Percentiles rank a stretch among this genome's conserved stretches.
These are phyloP conservation scores for Volucella zonaria DNA, from an alignment of 2,888 invertebrate genomes.

Conservation along the genomic window DNA sequence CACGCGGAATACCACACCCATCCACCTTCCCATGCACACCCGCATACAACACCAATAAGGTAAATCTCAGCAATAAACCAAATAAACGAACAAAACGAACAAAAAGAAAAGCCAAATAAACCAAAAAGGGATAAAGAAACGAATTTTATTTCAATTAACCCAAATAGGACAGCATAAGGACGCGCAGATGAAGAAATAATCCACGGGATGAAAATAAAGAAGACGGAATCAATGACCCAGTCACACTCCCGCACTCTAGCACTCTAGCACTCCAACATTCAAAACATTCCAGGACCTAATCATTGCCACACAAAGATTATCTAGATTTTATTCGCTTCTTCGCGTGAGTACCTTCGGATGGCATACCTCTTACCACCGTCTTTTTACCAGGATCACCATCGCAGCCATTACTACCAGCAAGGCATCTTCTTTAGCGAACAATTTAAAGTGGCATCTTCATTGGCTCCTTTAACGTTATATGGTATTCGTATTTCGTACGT, in stretches of 20 bases:
- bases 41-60: conserved; percentile 51
- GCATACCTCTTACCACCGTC: conserved; percentile 35
- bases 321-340: conserved; percentile 72
- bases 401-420: too few relatives aligned
- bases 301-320: conserved; percentile 73
- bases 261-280: too few relatives aligned
- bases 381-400: conserved; percentile 2
- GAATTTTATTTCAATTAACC: conserved; percentile 74
- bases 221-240: conserved; percentile 74
- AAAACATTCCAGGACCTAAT: conserved; percentile 65
- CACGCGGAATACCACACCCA: conserved; percentile 16
- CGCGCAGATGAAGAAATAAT: conserved; percentile 74
- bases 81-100: conserved; percentile 46
- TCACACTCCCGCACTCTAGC: conserved; percentile 42
- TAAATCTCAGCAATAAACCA: conserved; percentile 71
- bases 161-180: conserved; percentile 72
- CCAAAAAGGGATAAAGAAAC: conserved; percentile 43
- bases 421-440: conserved; percentile 41
- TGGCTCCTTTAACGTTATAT: conserved; percentile 52
- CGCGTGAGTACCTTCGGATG: conserved; percentile 71
- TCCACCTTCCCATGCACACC: not conserved
- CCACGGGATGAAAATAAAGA: conserved; percentile 72
- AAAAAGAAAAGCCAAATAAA: conserved; percentile 28
- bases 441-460: conserved; percentile 71
- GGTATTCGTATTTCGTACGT: too few relatives aligned